Percentiles rank a stretch among this genome's conserved stretches.
Conservation (phyloP, 2,888 invertebrate genomes). For the Bruchidius siliquastri region DNA sequence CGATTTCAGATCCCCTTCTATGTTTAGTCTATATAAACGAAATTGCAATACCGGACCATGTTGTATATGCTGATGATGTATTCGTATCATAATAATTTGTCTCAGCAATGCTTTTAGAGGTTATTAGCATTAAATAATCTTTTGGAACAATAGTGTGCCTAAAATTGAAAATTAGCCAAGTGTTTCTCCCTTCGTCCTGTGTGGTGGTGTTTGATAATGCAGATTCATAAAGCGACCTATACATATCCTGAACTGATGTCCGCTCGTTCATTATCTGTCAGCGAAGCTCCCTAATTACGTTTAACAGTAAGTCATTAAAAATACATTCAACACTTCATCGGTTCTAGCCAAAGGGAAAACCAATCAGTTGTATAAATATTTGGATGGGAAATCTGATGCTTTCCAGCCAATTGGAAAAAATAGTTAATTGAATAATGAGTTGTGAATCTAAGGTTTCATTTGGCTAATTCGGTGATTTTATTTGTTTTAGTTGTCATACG, state of each 20-base stretch:
- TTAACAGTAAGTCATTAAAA: neutral
- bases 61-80: too few relatives aligned
- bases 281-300: neutral
- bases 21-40: too few relatives aligned
- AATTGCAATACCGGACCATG: too few relatives aligned
- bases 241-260: neutral
- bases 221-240: too few relatives aligned
- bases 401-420: slow-evolving; percentile 1
- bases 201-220: too few relatives aligned
- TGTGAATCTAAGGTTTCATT: neutral
- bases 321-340: neutral
- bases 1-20: too few relatives aligned
- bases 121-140: too few relatives aligned
- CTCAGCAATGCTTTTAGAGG: too few relatives aligned
- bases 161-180: too few relatives aligned
- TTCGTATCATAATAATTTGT: too few relatives aligned
- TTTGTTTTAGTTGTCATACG: neutral
- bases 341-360: neutral
- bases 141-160: too few relatives aligned
- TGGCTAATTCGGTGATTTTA: neutral
- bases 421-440: slow-evolving; percentile 3
- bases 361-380: slow-evolving; percentile 3
- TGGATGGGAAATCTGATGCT: neutral
- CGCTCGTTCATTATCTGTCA: neutral
- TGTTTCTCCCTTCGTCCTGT: too few relatives aligned